These are phyloP conservation scores for Turritopsis rubra DNA, from an alignment of 30 jellyfish, hydroid and myxozoan genomes.

Conservation along the genomic window DNA sequence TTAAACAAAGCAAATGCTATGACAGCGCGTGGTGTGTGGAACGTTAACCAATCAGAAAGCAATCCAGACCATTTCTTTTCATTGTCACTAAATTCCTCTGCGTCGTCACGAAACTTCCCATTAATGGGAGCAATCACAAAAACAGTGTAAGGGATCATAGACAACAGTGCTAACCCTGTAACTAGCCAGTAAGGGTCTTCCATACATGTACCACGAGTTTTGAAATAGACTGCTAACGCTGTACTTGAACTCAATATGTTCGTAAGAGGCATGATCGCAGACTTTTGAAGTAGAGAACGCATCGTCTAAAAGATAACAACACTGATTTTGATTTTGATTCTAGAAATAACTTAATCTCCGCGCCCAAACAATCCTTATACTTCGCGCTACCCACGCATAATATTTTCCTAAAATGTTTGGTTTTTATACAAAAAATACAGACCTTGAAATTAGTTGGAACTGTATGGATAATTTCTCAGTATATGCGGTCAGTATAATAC, in stretches of 20 bases:
- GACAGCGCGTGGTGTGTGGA: constrained; percentile 29
- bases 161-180: constrained; percentile 1
- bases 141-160: constrained; percentile 20
- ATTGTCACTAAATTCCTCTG: constrained; percentile 15
- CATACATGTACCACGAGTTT: neutral
- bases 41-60: constrained; percentile 33
- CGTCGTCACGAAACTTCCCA: constrained; percentile 13
- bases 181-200: constrained; percentile 27
- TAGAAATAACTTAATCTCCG: too few species aligned
- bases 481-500: too few species aligned
- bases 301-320: constrained; percentile 4
- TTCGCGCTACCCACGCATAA: too few species aligned
- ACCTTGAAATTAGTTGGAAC: too few species aligned
- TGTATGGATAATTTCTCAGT: too few species aligned
- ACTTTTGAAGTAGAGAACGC: constrained; percentile 11
- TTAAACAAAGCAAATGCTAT: constrained; percentile 16
- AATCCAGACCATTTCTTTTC: constrained; percentile 24
- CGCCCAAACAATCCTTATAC: too few species aligned
- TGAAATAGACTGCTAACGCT: constrained; percentile 22
- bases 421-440: too few species aligned
- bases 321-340: too few species aligned
- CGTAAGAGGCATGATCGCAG: constrained; percentile 14
- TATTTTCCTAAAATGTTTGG: too few species aligned
- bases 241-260: neutral
- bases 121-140: constrained; percentile 23